Percentiles rank a stretch among this genome's conserved stretches.
Conservation (phyloP, 2,797 vertebrate genomes). For the Corythornis leucogaster region DNA sequence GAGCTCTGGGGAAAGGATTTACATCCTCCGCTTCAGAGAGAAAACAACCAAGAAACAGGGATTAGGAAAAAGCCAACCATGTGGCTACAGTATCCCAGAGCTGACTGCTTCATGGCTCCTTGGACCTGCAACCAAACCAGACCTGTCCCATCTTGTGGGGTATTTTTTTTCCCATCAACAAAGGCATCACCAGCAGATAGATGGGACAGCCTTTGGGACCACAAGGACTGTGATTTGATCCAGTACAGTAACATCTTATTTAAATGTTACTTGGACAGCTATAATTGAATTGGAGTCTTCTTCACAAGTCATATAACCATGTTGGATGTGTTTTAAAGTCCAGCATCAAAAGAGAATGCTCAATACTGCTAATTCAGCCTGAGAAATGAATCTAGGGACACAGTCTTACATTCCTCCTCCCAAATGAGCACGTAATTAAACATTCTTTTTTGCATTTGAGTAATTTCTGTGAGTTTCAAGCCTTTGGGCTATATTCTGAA, state of each 20-base stretch:
- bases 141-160: neutral
- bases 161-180: neutral
- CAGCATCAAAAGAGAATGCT: slow-evolving; percentile 17
- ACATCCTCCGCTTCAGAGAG: neutral
- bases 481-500: slow-evolving; percentile 40
- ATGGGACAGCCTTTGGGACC: neutral
- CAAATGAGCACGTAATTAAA: slow-evolving; percentile 58
- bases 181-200: neutral
- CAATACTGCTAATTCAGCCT: slow-evolving; percentile 17
- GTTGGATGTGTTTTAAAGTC: neutral
- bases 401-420: neutral
- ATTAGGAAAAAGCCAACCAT: neutral
- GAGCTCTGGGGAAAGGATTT: neutral
- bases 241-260: neutral
- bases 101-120: neutral
- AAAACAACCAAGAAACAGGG: neutral
- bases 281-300: neutral
- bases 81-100: neutral
- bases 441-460: slow-evolving; percentile 50
- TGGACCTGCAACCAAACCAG: neutral
- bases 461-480: slow-evolving; percentile 1
- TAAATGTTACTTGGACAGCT: neutral
- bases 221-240: neutral
- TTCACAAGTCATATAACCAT: neutral
- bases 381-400: slow-evolving; percentile 26